Base-by-base conservation (phyloP, 2,113 vertebrate species). In the Oryzias javanicus region DNA sequence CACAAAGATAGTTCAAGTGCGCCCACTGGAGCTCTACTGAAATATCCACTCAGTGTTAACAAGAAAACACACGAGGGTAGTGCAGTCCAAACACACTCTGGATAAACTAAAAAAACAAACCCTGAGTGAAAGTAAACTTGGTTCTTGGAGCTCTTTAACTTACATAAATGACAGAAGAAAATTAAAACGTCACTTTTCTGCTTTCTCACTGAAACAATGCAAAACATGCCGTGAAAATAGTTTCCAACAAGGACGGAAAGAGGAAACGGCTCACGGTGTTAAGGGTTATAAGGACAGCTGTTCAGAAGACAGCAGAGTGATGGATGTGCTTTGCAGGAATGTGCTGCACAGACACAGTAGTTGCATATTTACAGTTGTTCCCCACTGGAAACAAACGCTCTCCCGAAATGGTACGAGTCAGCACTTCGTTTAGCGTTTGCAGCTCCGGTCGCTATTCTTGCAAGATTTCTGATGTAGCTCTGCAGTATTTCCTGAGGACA, bases 391-490 rank as follows among this genome's bases (percentile, higher is more conserved):
- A 66, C 62, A 80, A 73, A 69, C 27, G 56, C 40, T 59, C 47
- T 57, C 60, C 53, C 54, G 19, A 65, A 79, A 29, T 69, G 8
- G 18, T 56, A 14, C 60, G 75, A 72, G 70, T 88, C 78, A 81
- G 82, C 82, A 79, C 55, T 82, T 74, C 72, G 42, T 47, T 20
- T 55, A 60, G 60, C 72, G 72, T 79, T 56, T 57, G 56, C 55
- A 60, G 64, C 61, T 70, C 49, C 81, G 62, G 78, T 79, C 80
- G 81, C 56, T 60, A 64, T 82, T 76, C 76, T 75, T 81, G 64
- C 66, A 70, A 60, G n/a, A 78, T 71, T 75, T 52, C 69, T 60
- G 49, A 53, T 66, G 60, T 66, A 67, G 67, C 60, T 82, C 64
- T 74, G 73, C 75, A 60, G 69, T 15, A 72, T 60, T 81, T 71